Evolutionary conservation across 2,113 vertebrate genomes (phyloP).

Genomic region (Crotalus helleri): DNA sequence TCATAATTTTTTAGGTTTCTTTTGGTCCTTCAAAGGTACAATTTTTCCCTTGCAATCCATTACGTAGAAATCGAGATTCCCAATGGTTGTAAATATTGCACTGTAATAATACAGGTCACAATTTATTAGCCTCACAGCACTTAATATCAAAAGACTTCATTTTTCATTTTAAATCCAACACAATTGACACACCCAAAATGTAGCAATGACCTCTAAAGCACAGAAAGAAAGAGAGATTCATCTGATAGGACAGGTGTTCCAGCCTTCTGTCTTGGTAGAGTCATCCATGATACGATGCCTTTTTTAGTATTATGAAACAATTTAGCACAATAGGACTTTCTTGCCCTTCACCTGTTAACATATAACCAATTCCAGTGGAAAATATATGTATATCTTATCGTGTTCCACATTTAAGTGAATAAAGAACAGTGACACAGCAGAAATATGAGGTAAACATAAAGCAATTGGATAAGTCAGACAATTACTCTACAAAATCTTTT

Average conservation of each 20-base stretch:
- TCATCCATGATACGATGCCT: not conserved
- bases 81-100: conserved; percentile 54
- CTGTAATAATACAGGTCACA: conserved; percentile 29
- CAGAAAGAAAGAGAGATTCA: conserved; percentile 3
- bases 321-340: not conserved
- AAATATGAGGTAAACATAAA: not conserved
- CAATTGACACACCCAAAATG: conserved; percentile 42
- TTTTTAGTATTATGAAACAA: not conserved
- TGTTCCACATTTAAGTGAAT: not conserved
- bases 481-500: not conserved
- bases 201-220: conserved; percentile 31
- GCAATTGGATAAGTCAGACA: not conserved
- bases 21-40: not conserved
- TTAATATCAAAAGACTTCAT: conserved; percentile 35
- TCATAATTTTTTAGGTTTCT: conserved; percentile 14
- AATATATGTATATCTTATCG: not conserved
- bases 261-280: not conserved
- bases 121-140: conserved; percentile 37
- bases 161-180: conserved; percentile 42
- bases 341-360: not conserved
- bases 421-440: not conserved
- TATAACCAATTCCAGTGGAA: not conserved
- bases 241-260: not conserved
- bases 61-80: conserved; percentile 41
- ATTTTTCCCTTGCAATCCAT: not conserved